Base-by-base conservation (phyloP, 2,797 vertebrate genomes). In the Helostoma temminkii region DNA sequence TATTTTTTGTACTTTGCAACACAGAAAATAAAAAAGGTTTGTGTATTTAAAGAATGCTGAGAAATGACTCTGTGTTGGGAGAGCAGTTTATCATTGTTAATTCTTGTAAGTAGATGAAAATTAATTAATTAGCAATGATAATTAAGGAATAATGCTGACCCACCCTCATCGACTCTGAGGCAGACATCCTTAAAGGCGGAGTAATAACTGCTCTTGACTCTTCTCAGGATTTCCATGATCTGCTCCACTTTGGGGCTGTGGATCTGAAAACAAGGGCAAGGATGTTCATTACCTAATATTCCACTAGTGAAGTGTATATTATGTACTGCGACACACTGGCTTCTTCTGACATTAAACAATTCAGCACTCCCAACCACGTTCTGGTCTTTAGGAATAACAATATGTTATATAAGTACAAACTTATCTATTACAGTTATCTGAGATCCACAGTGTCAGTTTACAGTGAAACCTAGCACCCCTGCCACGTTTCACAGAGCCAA, bases 181-280 rank as follows among this genome's bases (percentile, higher is more conserved):
- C 86, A 88, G 53, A 91, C 55, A 6, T 93, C 84, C 60, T 87
- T 91, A 76, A 95, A 96, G 66, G 84, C 72, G 24, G 66, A 30
- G 41, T 89, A 91, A 84, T 92, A 95, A 74, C 93, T 94, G 54
- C 92, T 95, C 66, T 92, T 90, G 76, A 87, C 77, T 54, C 66
- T 92, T 80, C 87, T 91, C 78, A 94, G 89, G 64, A 95, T 87
- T 47, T 93, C 84, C 80, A 93, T 87, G 70, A 90, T 85, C 39
- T 74, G 69, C 41, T 83, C 46, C 69, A 93, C 83, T 84, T 93
- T 95, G n/a, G 73, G 87, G 71, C 88, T 93, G 86, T 88, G 80
- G 71, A 94, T 88, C 91, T 94, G 39, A 71, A 84, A 82, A 39
- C 3, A 56, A 21, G 8, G 15, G 58, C 14, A 12, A 21, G 2